phyloP scores from a whole-genome alignment of 2,888 invertebrate genomes.

The Mythimna ferrago region DNA sequence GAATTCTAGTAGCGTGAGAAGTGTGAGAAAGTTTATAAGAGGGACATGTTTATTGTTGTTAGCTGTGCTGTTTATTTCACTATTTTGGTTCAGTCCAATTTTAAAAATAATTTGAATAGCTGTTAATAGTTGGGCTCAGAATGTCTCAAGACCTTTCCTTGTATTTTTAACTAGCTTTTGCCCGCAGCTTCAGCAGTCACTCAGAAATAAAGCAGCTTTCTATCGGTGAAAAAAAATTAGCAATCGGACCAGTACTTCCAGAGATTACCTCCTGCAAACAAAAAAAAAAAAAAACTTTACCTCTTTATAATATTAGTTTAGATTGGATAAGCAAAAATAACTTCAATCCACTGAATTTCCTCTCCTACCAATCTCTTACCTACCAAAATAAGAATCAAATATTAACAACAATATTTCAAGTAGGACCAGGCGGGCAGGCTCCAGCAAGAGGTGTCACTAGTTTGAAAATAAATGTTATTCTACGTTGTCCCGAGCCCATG shows the following conservation, averaged over 20 bases:
- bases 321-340: neutral
- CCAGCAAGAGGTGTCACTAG: constrained; percentile 40
- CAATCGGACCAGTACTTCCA: too few species aligned
- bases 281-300: too few species aligned
- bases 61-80: neutral
- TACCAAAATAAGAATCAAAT: constrained; percentile 40
- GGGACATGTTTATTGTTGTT: neutral
- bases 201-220: too few species aligned
- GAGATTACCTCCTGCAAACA: too few species aligned
- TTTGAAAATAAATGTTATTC: constrained; percentile 61
- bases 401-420: constrained; percentile 57
- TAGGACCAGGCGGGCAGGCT: constrained; percentile 17
- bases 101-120: neutral
- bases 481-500: constrained; percentile 47
- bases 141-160: neutral
- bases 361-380: neutral
- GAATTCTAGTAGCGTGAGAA: neutral
- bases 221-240: too few species aligned
- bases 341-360: constrained; percentile 18
- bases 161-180: neutral
- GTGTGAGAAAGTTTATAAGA: neutral
- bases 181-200: too few species aligned
- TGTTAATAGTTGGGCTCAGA: neutral
- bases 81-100: neutral
- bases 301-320: too few species aligned